Evolutionary conservation across 1,140 invertebrate species (phyloP).

Genomic region (Drosophila ironensis): DNA sequence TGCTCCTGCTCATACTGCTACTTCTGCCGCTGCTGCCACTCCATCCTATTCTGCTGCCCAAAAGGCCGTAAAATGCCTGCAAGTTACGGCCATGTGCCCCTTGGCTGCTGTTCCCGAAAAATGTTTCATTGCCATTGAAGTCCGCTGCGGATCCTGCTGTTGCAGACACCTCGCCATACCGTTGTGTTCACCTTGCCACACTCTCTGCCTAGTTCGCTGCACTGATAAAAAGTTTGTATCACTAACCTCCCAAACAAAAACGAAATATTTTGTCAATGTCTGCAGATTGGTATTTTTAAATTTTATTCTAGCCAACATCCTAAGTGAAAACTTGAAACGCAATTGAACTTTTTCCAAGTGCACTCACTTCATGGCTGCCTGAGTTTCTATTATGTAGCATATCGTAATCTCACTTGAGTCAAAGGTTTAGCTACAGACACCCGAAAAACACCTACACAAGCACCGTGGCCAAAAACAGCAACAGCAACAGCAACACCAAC

Average conservation of each 20-base stretch:
- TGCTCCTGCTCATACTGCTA: no score
- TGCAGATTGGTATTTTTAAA: no score
- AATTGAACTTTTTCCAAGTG: neutral
- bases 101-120: constrained; percentile 69
- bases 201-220: neutral
- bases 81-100: constrained; percentile 62
- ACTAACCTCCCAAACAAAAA: no score
- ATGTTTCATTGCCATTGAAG: constrained; percentile 70
- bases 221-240: neutral
- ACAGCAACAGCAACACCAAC: constrained; percentile 1
- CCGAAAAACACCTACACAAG: constrained; percentile 19
- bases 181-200: constrained; percentile 2
- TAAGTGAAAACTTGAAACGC: no score
- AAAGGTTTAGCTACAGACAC: constrained; percentile 65
- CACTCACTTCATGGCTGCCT: constrained; percentile 49
- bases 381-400: constrained; percentile 65
- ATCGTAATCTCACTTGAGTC: constrained; percentile 72
- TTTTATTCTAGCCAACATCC: neutral
- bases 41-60: constrained; percentile 33
- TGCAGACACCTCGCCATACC: constrained; percentile 25
- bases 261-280: no score
- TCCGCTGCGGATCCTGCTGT: constrained; percentile 6
- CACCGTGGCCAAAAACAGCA: constrained; percentile 4
- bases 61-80: constrained; percentile 77
- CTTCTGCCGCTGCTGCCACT: neutral